phyloP scores from a whole-genome alignment of 2,797 vertebrate species.

The Falco naumanni region DNA sequence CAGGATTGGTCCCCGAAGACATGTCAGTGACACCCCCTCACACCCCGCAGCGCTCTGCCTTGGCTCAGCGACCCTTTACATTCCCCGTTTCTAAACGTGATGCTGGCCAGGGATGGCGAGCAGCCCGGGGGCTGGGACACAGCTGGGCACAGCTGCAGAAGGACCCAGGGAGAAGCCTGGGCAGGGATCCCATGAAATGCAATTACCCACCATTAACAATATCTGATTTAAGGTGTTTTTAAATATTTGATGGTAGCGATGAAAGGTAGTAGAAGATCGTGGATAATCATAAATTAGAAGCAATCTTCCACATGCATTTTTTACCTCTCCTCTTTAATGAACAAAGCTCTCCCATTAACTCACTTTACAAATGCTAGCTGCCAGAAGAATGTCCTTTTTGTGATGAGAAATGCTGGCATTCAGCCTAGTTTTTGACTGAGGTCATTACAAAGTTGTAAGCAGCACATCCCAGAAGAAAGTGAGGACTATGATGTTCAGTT shows the following conservation, averaged over 20 bases:
- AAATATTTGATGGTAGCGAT: not conserved
- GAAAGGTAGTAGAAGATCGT: not conserved
- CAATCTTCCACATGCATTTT: not conserved
- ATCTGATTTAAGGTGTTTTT: not conserved
- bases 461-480: not conserved
- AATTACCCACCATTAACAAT: not conserved
- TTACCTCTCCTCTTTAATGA: not conserved
- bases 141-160: not conserved
- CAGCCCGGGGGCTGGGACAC: not conserved
- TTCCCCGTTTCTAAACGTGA: accelerated
- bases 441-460: not conserved
- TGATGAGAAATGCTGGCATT: not conserved
- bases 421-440: conserved; percentile 5
- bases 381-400: not conserved
- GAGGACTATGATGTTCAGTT: not conserved
- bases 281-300: not conserved
- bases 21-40: not conserved
- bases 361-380: not conserved
- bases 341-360: not conserved
- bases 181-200: accelerated
- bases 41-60: not conserved
- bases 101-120: accelerated
- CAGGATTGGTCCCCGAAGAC: not conserved
- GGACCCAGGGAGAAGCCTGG: not conserved
- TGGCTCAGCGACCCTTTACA: not conserved